Conservation (phyloP, 2,113 vertebrate genomes). For the Engraulis encrasicolus region DNA sequence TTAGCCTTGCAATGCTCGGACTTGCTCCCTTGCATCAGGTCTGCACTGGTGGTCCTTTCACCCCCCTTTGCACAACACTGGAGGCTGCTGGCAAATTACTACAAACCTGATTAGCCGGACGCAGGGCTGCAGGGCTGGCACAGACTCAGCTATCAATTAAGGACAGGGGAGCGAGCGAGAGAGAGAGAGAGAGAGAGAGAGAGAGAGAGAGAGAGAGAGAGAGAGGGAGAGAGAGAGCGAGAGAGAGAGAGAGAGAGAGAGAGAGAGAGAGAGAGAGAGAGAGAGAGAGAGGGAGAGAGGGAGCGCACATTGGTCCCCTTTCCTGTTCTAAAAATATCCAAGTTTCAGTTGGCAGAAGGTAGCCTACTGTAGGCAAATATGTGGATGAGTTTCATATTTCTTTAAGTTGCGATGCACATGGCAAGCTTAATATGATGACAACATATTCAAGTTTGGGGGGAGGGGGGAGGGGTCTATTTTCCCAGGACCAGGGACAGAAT, state of each 20-base stretch:
- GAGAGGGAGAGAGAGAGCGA: too few relatives aligned
- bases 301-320: conserved; percentile 29
- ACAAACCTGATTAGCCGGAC: conserved; percentile 49
- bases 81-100: conserved; percentile 44
- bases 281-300: too few relatives aligned
- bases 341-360: background rate
- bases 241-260: too few relatives aligned
- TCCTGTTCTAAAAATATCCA: conserved; percentile 30
- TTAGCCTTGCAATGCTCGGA: conserved; percentile 17
- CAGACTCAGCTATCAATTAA: conserved; percentile 32
- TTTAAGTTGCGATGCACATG: background rate
- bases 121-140: too few relatives aligned
- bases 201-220: too few relatives aligned
- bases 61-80: conserved; percentile 11
- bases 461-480: too few relatives aligned
- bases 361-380: background rate
- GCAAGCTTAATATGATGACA: background rate
- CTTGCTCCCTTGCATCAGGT: too few relatives aligned
- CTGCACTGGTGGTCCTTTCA: conserved; percentile 26
- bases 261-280: too few relatives aligned
- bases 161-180: conserved; percentile 14
- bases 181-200: too few relatives aligned
- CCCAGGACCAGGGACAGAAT: too few relatives aligned
- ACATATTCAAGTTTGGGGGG: background rate
- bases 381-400: background rate